Conservation (phyloP, 2,888 invertebrate species). For the Sminthurinus aureus region DNA sequence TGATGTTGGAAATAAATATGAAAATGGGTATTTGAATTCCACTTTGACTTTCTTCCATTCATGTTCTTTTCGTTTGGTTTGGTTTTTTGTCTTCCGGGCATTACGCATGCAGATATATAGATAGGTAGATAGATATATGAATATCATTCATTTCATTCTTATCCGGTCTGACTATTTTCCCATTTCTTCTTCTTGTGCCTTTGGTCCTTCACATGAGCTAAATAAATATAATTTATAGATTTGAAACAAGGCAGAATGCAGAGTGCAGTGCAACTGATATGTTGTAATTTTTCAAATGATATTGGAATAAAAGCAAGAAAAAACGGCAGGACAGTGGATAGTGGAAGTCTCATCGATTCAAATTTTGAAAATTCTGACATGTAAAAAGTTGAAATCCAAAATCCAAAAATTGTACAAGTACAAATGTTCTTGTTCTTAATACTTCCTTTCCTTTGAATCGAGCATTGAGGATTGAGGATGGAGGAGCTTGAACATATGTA, state of each 20-base stretch:
- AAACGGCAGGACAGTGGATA: neutral
- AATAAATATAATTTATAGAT: too few species aligned
- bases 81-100: conserved; percentile 23
- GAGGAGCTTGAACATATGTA: neutral
- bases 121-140: too few species aligned
- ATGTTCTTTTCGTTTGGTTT: neutral
- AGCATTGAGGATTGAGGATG: too few species aligned
- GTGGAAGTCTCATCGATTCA: too few species aligned
- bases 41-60: conserved; percentile 20
- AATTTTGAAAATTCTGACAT: too few species aligned
- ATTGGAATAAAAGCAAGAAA: neutral
- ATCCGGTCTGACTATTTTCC: conserved; percentile 8
- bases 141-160: conserved; percentile 36
- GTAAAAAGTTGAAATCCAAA: neutral
- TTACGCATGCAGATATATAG: too few species aligned
- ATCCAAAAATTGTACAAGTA: neutral
- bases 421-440: neutral
- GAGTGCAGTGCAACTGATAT: too few species aligned
- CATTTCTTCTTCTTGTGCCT: neutral
- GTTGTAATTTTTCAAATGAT: too few species aligned
- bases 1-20: conserved; percentile 51
- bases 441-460: neutral
- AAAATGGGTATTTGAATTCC: conserved; percentile 26
- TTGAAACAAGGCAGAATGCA: too few species aligned
- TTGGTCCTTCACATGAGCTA: neutral